These are phyloP conservation scores for Danaus chrysippus DNA, from an alignment of 2,888 invertebrate species.

Conservation along the genomic window DNA sequence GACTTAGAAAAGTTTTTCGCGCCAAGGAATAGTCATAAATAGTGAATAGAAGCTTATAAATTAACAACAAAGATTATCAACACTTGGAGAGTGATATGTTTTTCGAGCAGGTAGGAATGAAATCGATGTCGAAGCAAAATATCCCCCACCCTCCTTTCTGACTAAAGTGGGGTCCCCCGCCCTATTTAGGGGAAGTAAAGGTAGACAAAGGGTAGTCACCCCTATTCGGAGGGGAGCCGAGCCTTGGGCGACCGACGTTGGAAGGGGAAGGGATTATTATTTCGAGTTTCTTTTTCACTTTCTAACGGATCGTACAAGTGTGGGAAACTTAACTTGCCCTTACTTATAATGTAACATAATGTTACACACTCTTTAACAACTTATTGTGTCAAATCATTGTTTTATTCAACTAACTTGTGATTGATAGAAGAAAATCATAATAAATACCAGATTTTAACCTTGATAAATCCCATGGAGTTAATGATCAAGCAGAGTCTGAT, in stretches of 20 bases:
- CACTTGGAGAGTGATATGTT: not conserved
- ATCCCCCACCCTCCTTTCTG: constrained; percentile 65
- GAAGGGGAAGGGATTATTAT: constrained; percentile 63
- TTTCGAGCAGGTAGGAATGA: constrained; percentile 22
- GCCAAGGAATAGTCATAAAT: constrained; percentile 2
- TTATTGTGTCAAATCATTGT: not conserved
- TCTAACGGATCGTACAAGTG: constrained; percentile 45
- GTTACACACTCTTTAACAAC: too few relatives aligned
- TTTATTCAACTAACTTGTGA: not conserved
- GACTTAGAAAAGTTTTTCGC: constrained; percentile 4
- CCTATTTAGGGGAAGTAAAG: constrained; percentile 69
- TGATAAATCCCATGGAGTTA: constrained; percentile 44
- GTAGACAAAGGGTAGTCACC: constrained; percentile 75
- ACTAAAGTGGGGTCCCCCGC: constrained; percentile 72
- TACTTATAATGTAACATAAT: too few relatives aligned
- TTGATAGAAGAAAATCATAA: too few relatives aligned
- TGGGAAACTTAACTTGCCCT: constrained; percentile 38
- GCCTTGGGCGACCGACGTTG: constrained; percentile 65
- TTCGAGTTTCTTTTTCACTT: constrained; percentile 59
- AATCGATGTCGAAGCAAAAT: constrained; percentile 58
- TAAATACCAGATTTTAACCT: constrained; percentile 9
- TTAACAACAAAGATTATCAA: constrained; percentile 6
- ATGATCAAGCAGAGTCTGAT: constrained; percentile 61
- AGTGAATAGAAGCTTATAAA: not conserved
- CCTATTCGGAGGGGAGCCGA: constrained; percentile 70